A percentile compares a stretch with the other conserved stretches of the same genome.
phyloP scores from a whole-genome alignment of 1,140 invertebrate species.

The Ylistrum balloti region DNA sequence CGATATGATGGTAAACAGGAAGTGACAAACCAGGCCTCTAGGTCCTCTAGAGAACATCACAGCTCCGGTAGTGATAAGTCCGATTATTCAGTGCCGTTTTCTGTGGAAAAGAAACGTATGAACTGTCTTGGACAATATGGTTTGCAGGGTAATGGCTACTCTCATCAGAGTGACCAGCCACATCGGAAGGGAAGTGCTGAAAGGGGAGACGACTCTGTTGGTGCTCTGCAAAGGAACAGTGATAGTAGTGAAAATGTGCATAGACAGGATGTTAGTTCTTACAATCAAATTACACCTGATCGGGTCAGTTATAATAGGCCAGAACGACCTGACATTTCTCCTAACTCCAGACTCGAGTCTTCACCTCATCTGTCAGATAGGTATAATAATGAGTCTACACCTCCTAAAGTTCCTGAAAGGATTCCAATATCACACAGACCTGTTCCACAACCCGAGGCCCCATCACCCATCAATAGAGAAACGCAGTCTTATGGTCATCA shows the following conservation, averaged over 20 bases:
- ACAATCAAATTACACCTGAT: neutral
- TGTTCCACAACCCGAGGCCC: neutral
- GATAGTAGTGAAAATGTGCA: slow-evolving; percentile 34
- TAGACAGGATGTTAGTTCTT: neutral
- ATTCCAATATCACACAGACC: neutral
- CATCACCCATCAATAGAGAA: neutral
- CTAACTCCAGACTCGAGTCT: neutral
- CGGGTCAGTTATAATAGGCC: neutral
- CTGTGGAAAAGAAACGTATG: slow-evolving; percentile 42
- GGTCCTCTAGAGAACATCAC: neutral
- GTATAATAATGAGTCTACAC: neutral
- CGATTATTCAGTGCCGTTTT: neutral
- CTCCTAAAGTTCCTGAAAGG: slow-evolving; percentile 4
- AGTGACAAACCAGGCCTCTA: no score
- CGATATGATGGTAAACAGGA: no score
- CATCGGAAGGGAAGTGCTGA: neutral
- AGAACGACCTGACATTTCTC: slow-evolving; percentile 1
- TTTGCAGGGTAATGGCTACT: neutral
- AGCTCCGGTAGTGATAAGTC: neutral
- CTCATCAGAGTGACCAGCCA: neutral
- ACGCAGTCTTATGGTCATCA: neutral
- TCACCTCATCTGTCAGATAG: neutral
- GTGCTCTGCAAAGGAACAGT: slow-evolving; percentile 29
- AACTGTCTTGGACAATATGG: slow-evolving; percentile 43
- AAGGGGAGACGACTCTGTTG: slow-evolving; percentile 24